A percentile compares a stretch with the other conserved stretches of the same genome.
Evolutionary conservation across 2,888 invertebrate genomes (phyloP).

Genomic region (Drosophila barbarae): DNA sequence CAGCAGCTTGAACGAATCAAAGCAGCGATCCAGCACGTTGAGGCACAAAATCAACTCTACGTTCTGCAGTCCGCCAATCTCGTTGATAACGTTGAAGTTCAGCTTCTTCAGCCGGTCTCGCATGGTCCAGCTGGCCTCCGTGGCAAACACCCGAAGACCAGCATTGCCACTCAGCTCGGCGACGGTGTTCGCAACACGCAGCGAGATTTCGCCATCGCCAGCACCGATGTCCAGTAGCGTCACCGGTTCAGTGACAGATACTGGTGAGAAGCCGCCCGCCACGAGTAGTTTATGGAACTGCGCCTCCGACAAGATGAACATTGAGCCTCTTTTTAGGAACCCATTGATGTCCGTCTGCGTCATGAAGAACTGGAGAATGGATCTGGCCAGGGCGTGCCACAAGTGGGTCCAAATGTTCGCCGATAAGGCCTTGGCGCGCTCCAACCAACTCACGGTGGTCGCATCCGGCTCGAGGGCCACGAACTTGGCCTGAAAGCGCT

Average conservation of each 20-base stretch:
- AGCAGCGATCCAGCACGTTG: slow-evolving; percentile 96
- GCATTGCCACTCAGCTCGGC: slow-evolving; percentile 72
- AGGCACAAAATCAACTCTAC: slow-evolving; percentile 83
- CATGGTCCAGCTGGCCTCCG: slow-evolving; percentile 96
- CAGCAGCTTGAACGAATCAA: slow-evolving; percentile 89
- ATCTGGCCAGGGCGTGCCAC: slow-evolving; percentile 92
- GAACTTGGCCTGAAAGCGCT: slow-evolving; percentile 76
- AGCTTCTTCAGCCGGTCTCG: slow-evolving; percentile 87
- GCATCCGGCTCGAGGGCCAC: slow-evolving; percentile 77
- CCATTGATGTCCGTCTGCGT: slow-evolving; percentile 97
- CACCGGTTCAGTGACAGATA: slow-evolving; percentile 58
- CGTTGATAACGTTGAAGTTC: slow-evolving; percentile 76
- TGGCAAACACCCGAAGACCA: slow-evolving; percentile 88
- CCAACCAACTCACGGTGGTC: slow-evolving; percentile 77
- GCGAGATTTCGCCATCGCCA: slow-evolving; percentile 96
- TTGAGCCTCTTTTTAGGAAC: slow-evolving; percentile 94
- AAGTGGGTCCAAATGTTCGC: slow-evolving; percentile 88
- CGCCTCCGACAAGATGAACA: slow-evolving; percentile 94
- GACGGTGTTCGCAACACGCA: slow-evolving; percentile 85
- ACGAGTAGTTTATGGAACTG: slow-evolving; percentile 84
- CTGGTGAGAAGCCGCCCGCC: slow-evolving; percentile 73
- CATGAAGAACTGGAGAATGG: slow-evolving; percentile 93
- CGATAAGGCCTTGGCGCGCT: slow-evolving; percentile 76
- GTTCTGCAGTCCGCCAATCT: slow-evolving; percentile 75
- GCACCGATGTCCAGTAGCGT: slow-evolving; percentile 93